Percentiles rank a stretch among this genome's conserved stretches.
Conservation (phyloP, 2,888 invertebrate species). For the Ophioninae sp. region DNA sequence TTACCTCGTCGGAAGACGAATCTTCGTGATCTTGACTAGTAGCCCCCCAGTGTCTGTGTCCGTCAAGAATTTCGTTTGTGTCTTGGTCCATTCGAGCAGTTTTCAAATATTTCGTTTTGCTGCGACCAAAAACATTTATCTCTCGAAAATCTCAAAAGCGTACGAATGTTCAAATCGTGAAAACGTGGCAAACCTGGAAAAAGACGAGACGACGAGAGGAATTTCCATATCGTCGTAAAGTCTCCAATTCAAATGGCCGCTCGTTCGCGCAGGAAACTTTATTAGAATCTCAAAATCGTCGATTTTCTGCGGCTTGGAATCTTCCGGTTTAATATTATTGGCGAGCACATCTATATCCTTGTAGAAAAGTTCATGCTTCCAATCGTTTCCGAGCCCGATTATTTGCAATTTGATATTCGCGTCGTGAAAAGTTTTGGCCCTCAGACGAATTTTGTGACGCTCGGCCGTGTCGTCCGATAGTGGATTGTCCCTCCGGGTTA, state of each 20-base stretch:
- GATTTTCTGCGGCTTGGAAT: slow-evolving; percentile 60
- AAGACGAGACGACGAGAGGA: slow-evolving; percentile 54
- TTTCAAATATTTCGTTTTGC: slow-evolving; percentile 63
- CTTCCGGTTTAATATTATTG: slow-evolving; percentile 53
- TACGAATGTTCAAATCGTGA: too few species aligned
- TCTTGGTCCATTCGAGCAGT: slow-evolving; percentile 59
- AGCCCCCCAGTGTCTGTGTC: slow-evolving; percentile 40
- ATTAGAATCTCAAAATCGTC: slow-evolving; percentile 66
- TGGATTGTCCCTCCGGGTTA: slow-evolving; percentile 66
- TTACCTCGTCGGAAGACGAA: slow-evolving; percentile 41
- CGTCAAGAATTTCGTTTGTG: slow-evolving; percentile 64
- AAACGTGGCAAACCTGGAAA: slow-evolving; percentile 58
- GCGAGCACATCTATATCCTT: slow-evolving; percentile 69
- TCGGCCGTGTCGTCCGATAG: slow-evolving; percentile 52
- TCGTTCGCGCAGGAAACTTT: slow-evolving; percentile 64
- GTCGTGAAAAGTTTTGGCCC: slow-evolving; percentile 53
- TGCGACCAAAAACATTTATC: slow-evolving; percentile 32
- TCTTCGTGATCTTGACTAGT: background rate
- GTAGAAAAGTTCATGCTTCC: slow-evolving; percentile 67
- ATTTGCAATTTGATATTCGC: slow-evolving; percentile 60
- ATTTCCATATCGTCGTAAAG: slow-evolving; percentile 59
- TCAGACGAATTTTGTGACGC: slow-evolving; percentile 63
- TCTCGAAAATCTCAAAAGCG: background rate
- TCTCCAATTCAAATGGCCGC: slow-evolving; percentile 63
- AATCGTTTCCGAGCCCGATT: slow-evolving; percentile 63